Conservation (phyloP, 1,140 invertebrate species). For the Macrosteles quadrilineatus region DNA sequence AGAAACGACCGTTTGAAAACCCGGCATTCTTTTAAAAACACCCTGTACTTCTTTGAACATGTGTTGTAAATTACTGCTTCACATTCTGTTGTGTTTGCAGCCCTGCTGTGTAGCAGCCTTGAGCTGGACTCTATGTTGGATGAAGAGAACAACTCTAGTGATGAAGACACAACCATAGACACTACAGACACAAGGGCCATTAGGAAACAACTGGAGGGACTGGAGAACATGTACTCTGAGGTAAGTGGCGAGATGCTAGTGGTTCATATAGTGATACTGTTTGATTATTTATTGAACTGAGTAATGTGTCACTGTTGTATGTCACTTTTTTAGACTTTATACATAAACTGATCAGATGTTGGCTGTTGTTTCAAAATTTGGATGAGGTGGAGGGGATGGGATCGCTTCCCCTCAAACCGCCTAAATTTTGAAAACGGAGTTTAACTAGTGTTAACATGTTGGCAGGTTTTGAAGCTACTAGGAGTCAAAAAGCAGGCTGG, state of each 20-base stretch:
- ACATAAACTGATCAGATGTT: too few relatives aligned
- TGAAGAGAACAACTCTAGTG: conserved; percentile 57
- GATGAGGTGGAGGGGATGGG: too few relatives aligned
- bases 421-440: too few relatives aligned
- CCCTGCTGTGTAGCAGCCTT: conserved; percentile 52
- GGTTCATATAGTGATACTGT: not conserved
- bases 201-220: conserved; percentile 77
- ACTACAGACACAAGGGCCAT: conserved; percentile 70
- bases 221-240: conserved; percentile 88
- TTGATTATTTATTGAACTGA: conserved; percentile 10
- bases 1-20: too few relatives aligned
- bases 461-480: conserved; percentile 77
- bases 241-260: too few relatives aligned
- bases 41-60: too few relatives aligned
- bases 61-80: too few relatives aligned
- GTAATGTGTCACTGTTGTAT: not conserved
- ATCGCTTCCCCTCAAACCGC: too few relatives aligned
- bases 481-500: conserved; percentile 62
- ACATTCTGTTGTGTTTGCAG: too few relatives aligned
- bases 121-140: conserved; percentile 83
- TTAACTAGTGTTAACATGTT: too few relatives aligned
- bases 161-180: conserved; percentile 67
- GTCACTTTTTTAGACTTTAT: conserved; percentile 9
- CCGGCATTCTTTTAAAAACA: too few relatives aligned
- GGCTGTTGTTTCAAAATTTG: too few relatives aligned